Base-by-base conservation (phyloP, 2,113 vertebrate species). In the Cryptoleucopteryx plumbea region DNA sequence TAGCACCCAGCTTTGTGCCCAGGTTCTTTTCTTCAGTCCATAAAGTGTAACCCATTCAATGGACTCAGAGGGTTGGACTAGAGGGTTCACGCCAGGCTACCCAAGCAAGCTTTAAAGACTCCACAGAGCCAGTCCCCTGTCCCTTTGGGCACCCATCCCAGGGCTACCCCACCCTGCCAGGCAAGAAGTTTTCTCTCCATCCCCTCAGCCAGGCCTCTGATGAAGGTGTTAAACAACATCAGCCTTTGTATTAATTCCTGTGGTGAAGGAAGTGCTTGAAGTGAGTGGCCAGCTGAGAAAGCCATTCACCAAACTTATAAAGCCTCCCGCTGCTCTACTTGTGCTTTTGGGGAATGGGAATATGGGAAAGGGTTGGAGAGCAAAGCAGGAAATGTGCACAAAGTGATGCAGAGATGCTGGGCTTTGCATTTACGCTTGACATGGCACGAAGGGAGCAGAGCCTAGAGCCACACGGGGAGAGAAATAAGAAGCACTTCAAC, bases 361-460 rank as follows among this genome's bases (percentile, higher is more conserved):
- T 45, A 38, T 42, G 7, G 25, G 48, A 73, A 48, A 62, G 48
- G 13, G 32, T 19, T 16, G 32, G 26, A 63, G 3, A 68, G 32
- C 26, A 89, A 68, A 68, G 73, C 53, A 61, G 38, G 19, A 71
- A 59, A 47, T 0, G 0, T 5, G 47, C 70, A 55, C 16, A 48
- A 68, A 71, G 31, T 2, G 4, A 71, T 0, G 1, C 25, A 47
- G 50, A 34, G 50, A 34, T 9, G 22, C 27, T 10, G 8, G 27
- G 74, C 61, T 85, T 74, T 67, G 36, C 2, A 1, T 74, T 66
- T 61, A 48, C 6, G 3, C 14, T 66, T 34, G 22, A 72, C 59
- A 65, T 4, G 19, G 63, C n/a, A 62, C 0, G 1, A 68, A 71
- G 58, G 40, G 31, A 84, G 10, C 26, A 36, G 16, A 43, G 53